A percentile compares a stretch with the other conserved stretches of the same genome.
Conservation (phyloP, 2,888 invertebrate species). For the Melinaea menophilus region DNA sequence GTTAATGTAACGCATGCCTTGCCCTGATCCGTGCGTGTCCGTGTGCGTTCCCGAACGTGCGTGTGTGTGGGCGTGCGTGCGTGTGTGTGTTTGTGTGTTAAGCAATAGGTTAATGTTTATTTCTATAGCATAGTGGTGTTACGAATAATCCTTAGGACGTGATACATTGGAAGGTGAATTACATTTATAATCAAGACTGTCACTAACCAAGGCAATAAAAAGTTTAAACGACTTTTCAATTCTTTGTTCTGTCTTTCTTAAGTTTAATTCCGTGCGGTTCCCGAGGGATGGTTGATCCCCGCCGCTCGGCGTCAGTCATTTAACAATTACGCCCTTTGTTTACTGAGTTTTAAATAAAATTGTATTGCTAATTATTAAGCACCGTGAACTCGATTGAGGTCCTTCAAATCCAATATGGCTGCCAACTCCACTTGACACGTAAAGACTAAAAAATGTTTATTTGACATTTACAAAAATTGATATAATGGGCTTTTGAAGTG, state of each 20-base stretch:
- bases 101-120: too few species aligned
- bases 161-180: slow-evolving; percentile 12
- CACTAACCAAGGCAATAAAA: slow-evolving; percentile 30
- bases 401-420: too few species aligned
- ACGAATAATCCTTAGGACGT: neutral
- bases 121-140: neutral
- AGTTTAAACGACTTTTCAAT: slow-evolving; percentile 30
- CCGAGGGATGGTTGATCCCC: slow-evolving; percentile 16
- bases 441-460: too few species aligned
- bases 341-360: too few species aligned
- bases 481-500: too few species aligned
- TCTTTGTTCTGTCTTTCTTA: slow-evolving; percentile 24
- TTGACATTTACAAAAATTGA: too few species aligned
- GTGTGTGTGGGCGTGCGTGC: too few species aligned
- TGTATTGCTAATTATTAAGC: too few species aligned
- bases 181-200: slow-evolving; percentile 17
- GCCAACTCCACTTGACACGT: too few species aligned
- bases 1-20: slow-evolving; percentile 28
- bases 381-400: too few species aligned
- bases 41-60: slow-evolving; percentile 83
- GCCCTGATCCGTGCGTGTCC: slow-evolving; percentile 84
- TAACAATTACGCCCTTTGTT: too few species aligned
- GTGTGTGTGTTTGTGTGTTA: too few species aligned
- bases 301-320: slow-evolving; percentile 23
- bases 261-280: slow-evolving; percentile 26